These are phyloP conservation scores for Megaceryle alcyon DNA, from an alignment of 2,797 vertebrate genomes.

Conservation along the genomic window DNA sequence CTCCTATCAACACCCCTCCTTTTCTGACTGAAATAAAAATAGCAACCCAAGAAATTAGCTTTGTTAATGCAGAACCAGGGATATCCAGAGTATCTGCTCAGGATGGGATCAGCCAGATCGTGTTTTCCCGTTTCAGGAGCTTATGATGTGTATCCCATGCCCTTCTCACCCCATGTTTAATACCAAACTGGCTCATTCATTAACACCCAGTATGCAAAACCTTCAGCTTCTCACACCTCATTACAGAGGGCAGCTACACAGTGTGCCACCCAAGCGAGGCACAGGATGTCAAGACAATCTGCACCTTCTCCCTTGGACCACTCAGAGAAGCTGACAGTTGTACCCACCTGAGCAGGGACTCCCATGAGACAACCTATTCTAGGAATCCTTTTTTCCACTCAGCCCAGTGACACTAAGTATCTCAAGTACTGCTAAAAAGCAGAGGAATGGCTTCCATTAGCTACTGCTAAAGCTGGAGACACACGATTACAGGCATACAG, in stretches of 20 bases:
- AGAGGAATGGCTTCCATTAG: not conserved
- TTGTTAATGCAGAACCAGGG: not conserved
- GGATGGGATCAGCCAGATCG: not conserved
- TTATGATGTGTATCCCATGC: rapidly evolving
- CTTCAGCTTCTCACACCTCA: not conserved
- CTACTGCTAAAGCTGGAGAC: not conserved
- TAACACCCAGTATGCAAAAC: not conserved
- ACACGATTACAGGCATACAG: not conserved
- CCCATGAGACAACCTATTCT: not conserved
- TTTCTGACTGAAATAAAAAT: not conserved
- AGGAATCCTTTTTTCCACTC: not conserved
- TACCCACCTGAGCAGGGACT: not conserved
- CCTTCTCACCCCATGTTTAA: not conserved
- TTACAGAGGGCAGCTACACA: not conserved
- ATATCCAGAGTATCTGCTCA: not conserved
- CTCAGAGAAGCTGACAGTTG: not conserved
- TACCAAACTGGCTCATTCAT: not conserved
- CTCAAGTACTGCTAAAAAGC: not conserved
- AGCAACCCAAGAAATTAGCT: not conserved
- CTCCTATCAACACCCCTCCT: not conserved
- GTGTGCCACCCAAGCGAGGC: not conserved
- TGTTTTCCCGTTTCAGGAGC: not conserved
- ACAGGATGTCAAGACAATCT: not conserved
- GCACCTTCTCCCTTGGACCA: not conserved
- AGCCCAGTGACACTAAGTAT: not conserved